phyloP scores from a whole-genome alignment of 1,140 invertebrate species.

The Pantala flavescens region DNA sequence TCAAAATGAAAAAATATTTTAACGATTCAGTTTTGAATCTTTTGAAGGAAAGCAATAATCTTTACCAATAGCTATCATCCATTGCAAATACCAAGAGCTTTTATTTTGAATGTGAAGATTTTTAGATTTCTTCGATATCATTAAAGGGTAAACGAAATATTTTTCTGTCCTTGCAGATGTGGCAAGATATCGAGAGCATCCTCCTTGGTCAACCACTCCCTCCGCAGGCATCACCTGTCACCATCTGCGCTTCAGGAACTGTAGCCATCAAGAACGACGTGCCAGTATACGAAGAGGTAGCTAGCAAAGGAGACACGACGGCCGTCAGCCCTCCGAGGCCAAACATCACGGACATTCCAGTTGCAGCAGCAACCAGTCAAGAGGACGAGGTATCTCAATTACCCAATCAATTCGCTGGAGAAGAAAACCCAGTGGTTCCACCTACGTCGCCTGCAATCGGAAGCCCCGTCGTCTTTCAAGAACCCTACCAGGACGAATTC shows the following conservation, averaged over 20 bases:
- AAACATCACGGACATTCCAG: conserved; percentile 15
- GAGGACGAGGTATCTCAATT: not conserved
- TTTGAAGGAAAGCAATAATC: too few relatives aligned
- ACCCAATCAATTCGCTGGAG: not conserved
- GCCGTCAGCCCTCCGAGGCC: not conserved
- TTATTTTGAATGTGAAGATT: too few relatives aligned
- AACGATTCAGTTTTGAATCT: too few relatives aligned
- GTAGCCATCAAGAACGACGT: not conserved
- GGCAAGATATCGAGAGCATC: conserved; percentile 42
- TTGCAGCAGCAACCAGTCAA: not conserved
- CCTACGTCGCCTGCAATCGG: not conserved
- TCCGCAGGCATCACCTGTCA: conserved; percentile 28
- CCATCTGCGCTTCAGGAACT: conserved; percentile 19
- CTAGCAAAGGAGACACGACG: not conserved
- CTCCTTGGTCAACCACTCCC: conserved; percentile 33
- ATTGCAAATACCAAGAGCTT: too few relatives aligned
- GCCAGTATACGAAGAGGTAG: not conserved
- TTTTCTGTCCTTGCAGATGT: conserved; percentile 33
- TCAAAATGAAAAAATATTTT: too few relatives aligned
- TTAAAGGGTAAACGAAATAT: not conserved
- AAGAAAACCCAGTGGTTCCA: not conserved
- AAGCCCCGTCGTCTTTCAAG: not conserved
- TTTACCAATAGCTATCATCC: too few relatives aligned
- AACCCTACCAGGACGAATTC: conserved; percentile 30
- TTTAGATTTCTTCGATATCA: too few relatives aligned